A percentile compares a stretch with the other conserved stretches of the same genome.
Evolutionary conservation across 2,113 vertebrate genomes (phyloP).

Genomic region (Morone saxatilis): DNA sequence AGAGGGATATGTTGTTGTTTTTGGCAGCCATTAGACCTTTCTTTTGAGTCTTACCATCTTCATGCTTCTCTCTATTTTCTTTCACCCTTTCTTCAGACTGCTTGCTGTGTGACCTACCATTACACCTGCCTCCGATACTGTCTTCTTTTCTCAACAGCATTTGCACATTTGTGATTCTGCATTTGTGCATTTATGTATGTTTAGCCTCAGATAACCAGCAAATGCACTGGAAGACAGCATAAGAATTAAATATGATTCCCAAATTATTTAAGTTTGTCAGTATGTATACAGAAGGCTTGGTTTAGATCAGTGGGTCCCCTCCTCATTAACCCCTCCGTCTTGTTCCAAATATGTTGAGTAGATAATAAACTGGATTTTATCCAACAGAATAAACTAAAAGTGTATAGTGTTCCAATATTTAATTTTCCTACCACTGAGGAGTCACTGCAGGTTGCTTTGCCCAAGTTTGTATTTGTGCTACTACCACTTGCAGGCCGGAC

Average conservation of each 20-base stretch:
- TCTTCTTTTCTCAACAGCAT: conserved; percentile 1
- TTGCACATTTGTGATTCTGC: not conserved
- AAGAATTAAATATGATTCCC: too few relatives aligned
- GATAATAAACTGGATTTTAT: not conserved
- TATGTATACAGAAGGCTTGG: not conserved
- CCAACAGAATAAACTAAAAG: not conserved
- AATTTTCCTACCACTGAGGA: too few relatives aligned
- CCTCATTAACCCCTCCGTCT: not conserved
- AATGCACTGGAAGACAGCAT: not conserved
- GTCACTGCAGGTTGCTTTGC: too few relatives aligned
- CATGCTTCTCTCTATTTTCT: not conserved
- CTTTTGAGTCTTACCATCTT: conserved; percentile 19
- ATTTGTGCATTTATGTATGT: not conserved
- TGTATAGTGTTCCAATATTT: not conserved
- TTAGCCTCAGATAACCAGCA: not conserved
- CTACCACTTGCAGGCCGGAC: not conserved
- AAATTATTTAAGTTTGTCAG: not conserved
- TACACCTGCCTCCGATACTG: not conserved
- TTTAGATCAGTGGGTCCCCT: not conserved
- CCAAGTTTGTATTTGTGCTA: not conserved
- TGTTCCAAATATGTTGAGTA: not conserved
- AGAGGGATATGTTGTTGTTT: conserved; percentile 1
- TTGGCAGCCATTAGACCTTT: conserved; percentile 31
- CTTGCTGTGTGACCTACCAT: conserved; percentile 32
- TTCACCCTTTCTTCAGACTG: conserved; percentile 6